These are phyloP conservation scores for Hydrotaea diabolus DNA, from an alignment of 2,888 invertebrate genomes.

Conservation along the genomic window DNA sequence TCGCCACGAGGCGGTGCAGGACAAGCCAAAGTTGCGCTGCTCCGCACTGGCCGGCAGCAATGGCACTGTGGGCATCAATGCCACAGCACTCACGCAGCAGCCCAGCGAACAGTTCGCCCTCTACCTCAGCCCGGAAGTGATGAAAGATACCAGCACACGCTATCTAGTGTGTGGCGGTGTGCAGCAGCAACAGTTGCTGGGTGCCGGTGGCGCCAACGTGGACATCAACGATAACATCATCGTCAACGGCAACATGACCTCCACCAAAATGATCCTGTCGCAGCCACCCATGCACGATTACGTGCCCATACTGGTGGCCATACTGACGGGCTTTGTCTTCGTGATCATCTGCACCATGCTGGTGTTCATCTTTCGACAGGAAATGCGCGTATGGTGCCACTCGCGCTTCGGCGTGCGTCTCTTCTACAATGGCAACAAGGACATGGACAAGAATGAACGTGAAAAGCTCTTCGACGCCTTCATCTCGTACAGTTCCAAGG, in stretches of 20 bases:
- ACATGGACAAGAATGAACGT: constrained; percentile 90
- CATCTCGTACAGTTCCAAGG: constrained; percentile 96
- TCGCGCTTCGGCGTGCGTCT: constrained; percentile 90
- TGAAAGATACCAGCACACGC: constrained; percentile 69
- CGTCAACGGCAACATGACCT: constrained; percentile 85
- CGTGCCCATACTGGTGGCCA: constrained; percentile 89
- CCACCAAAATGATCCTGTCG: constrained; percentile 82
- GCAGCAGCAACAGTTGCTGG: constrained; percentile 70
- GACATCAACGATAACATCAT: constrained; percentile 69
- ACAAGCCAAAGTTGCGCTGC: constrained; percentile 89
- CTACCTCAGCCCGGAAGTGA: constrained; percentile 71
- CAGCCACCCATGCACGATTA: constrained; percentile 87
- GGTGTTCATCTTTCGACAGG: constrained; percentile 90
- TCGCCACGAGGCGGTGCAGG: constrained; percentile 87
- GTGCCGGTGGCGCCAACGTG: constrained; percentile 61
- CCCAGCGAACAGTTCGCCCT: constrained; percentile 72
- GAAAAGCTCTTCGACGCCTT: constrained; percentile 97
- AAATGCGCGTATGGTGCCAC: constrained; percentile 93
- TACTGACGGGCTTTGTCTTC: constrained; percentile 88
- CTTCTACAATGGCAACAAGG: constrained; percentile 87
- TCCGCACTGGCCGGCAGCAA: constrained; percentile 81
- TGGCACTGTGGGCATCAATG: constrained; percentile 70
- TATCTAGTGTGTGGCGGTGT: constrained; percentile 75
- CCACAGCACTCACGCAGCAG: constrained; percentile 58
- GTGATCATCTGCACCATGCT: constrained; percentile 89